Conservation (phyloP, 35 echinoderm and acorn worm genomes). For the Anneissia japonica region DNA sequence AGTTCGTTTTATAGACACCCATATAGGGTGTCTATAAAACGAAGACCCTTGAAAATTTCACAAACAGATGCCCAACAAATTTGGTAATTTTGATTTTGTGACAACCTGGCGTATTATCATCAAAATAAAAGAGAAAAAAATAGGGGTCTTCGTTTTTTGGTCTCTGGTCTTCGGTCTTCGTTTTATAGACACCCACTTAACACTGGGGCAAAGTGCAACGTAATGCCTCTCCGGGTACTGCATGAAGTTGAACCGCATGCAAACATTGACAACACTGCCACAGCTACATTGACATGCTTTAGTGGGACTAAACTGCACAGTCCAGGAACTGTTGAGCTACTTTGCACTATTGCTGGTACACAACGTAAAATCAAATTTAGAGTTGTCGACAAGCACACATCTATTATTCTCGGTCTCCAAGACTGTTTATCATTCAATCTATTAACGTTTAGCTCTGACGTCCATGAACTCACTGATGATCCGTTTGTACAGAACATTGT, state of each 20-base stretch:
- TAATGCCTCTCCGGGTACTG: neutral
- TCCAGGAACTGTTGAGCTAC: neutral
- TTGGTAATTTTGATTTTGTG: no score
- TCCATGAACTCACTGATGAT: slow-evolving; percentile 1
- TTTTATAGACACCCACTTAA: no score
- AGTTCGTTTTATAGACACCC: no score
- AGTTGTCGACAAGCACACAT: slow-evolving; percentile 7
- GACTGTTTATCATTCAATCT: slow-evolving; percentile 4
- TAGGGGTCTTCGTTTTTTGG: no score
- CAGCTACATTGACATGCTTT: neutral
- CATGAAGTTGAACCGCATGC: neutral
- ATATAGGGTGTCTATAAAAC: no score
- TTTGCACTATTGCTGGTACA: neutral
- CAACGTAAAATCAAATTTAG: neutral
- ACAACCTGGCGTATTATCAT: no score
- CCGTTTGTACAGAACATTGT: neutral
- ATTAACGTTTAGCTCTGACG: neutral
- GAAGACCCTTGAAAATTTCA: no score
- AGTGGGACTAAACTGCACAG: neutral
- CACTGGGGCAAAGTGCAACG: slow-evolving; percentile 29
- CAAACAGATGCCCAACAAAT: no score
- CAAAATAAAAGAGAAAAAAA: no score
- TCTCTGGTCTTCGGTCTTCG: no score
- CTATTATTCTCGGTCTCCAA: neutral
- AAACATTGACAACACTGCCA: neutral